Conservation (phyloP, 2,888 invertebrate species). For the Acrobasis consociella region DNA sequence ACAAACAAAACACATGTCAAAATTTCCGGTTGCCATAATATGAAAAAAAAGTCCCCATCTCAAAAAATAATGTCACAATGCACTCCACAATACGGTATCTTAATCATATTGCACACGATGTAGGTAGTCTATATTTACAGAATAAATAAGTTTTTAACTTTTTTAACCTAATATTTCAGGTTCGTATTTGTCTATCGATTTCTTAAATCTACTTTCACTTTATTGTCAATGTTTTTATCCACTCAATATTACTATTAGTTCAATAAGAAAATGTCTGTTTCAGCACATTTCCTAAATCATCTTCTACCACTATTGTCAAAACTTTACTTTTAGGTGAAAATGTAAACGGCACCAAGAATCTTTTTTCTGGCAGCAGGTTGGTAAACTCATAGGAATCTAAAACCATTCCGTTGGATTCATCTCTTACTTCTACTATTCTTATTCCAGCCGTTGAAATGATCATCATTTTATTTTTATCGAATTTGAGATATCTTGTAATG, state of each 20-base stretch:
- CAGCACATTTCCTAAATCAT: slow-evolving; percentile 86
- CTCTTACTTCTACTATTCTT: slow-evolving; percentile 85
- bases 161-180: background rate
- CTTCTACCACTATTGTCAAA: slow-evolving; percentile 85
- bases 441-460: slow-evolving; percentile 85
- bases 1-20: slow-evolving; percentile 6
- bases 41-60: background rate
- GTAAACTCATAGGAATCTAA: slow-evolving; percentile 85
- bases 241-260: slow-evolving; percentile 32
- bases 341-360: slow-evolving; percentile 81
- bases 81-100: slow-evolving; percentile 14
- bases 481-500: slow-evolving; percentile 77
- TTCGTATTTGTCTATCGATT: background rate
- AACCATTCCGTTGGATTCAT: slow-evolving; percentile 83
- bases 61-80: background rate
- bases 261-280: slow-evolving; percentile 84
- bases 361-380: slow-evolving; percentile 80
- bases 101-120: background rate
- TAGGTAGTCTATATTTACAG: background rate
- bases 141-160: background rate
- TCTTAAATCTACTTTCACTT: slow-evolving; percentile 39
- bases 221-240: slow-evolving; percentile 64
- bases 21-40: slow-evolving; percentile 14
- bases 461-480: slow-evolving; percentile 82
- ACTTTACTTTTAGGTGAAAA: slow-evolving; percentile 74